Percentiles rank a stretch among this genome's conserved stretches.
Evolutionary conservation across 2,113 vertebrate genomes (phyloP).

Genomic region (Eretmochelys imbricata): DNA sequence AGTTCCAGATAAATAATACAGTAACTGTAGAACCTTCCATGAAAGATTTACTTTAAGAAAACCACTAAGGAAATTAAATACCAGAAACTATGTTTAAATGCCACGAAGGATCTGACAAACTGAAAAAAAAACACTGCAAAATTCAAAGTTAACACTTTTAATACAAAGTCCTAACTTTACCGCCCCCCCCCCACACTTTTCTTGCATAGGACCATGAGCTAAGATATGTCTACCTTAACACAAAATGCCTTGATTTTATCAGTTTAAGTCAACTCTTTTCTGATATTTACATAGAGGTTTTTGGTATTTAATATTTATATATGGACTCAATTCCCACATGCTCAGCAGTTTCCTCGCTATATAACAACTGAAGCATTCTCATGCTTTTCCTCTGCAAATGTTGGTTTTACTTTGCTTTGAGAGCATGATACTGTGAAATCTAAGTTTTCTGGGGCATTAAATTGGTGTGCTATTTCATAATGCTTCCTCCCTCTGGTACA

Average conservation of each 20-base stretch:
- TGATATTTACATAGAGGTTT: conserved; percentile 29
- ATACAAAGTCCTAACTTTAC: neutral
- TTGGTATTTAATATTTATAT: conserved; percentile 62
- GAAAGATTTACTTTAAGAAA: conserved; percentile 65
- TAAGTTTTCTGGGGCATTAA: conserved; percentile 72
- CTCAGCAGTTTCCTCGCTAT: conserved; percentile 58
- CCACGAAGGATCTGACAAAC: conserved; percentile 29
- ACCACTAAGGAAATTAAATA: conserved; percentile 66
- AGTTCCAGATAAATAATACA: conserved; percentile 67
- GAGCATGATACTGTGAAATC: conserved; percentile 63
- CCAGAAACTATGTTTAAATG: conserved; percentile 59
- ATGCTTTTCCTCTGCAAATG: conserved; percentile 53
- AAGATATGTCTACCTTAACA: neutral
- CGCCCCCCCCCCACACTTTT: neutral
- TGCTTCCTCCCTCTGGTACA: conserved; percentile 27
- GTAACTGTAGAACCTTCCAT: conserved; percentile 55
- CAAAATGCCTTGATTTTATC: neutral
- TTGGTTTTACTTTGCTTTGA: conserved; percentile 58
- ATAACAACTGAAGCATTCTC: conserved; percentile 50
- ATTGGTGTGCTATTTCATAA: conserved; percentile 60
- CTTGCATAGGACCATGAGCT: neutral
- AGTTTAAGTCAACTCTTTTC: neutral
- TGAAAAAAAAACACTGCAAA: neutral
- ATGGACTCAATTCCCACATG: conserved; percentile 50
- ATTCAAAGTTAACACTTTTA: neutral